Percentiles rank a stretch among this genome's conserved stretches.
phyloP scores from a whole-genome alignment of 1,140 invertebrate genomes.

The Planococcus citri region DNA sequence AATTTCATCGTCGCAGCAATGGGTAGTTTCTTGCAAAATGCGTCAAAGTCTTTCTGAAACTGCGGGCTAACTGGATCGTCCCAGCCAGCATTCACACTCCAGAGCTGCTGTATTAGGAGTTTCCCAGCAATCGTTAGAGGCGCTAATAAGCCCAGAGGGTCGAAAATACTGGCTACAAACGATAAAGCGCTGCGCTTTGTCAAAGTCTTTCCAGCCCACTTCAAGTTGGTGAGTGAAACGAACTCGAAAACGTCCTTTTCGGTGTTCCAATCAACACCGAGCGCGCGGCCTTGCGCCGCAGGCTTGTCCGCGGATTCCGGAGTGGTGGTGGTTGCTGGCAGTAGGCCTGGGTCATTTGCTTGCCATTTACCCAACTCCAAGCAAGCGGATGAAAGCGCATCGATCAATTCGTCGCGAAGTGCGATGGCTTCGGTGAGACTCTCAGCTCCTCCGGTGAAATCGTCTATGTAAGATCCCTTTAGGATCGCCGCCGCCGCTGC shows the following conservation, averaged over 20 bases:
- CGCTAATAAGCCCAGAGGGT: slow-evolving; percentile 34
- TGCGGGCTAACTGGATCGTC: slow-evolving; percentile 30
- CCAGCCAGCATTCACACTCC: slow-evolving; percentile 31
- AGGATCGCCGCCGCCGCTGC: slow-evolving; percentile 26
- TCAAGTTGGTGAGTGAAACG: not conserved
- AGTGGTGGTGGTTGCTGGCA: not conserved
- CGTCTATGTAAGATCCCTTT: slow-evolving; percentile 34
- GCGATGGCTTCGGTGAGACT: slow-evolving; percentile 26
- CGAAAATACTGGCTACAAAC: slow-evolving; percentile 32
- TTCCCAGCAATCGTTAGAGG: slow-evolving; percentile 33
- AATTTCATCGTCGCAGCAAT: slow-evolving; percentile 24
- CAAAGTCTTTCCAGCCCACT: slow-evolving; percentile 5
- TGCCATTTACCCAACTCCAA: slow-evolving; percentile 29
- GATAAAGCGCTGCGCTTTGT: slow-evolving; percentile 32
- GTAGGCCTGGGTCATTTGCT: slow-evolving; percentile 23
- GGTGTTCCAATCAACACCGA: not conserved
- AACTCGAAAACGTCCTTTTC: not conserved
- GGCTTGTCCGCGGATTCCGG: too few relatives aligned
- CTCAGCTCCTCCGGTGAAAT: slow-evolving; percentile 31
- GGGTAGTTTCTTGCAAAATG: slow-evolving; percentile 22
- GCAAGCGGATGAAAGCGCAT: slow-evolving; percentile 22
- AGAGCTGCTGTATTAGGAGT: slow-evolving; percentile 34
- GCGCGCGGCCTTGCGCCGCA: not conserved
- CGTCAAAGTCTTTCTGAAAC: slow-evolving; percentile 27
- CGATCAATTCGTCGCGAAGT: slow-evolving; percentile 23